Percentiles rank a stretch among this genome's conserved stretches.
phyloP scores from a whole-genome alignment of 2,888 invertebrate genomes.

The Hyppa rectilinea region DNA sequence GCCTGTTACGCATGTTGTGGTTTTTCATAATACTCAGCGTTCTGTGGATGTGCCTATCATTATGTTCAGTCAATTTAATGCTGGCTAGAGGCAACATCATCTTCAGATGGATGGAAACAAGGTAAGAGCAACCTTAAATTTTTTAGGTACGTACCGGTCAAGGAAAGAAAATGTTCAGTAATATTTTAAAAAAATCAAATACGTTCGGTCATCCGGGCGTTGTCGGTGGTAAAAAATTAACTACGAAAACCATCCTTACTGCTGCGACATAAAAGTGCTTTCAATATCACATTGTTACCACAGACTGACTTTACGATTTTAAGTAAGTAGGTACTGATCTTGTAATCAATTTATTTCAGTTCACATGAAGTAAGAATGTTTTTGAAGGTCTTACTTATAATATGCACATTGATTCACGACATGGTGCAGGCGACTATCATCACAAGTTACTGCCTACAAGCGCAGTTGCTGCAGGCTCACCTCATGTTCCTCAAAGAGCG shows the following conservation, averaged over 20 bases:
- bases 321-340: not conserved
- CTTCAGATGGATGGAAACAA: slow-evolving; percentile 92
- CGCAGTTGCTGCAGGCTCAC: slow-evolving; percentile 94
- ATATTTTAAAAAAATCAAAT: not conserved
- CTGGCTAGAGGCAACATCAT: slow-evolving; percentile 91
- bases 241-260: not conserved
- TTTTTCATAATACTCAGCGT: slow-evolving; percentile 93
- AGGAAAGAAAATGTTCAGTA: not conserved
- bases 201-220: not conserved
- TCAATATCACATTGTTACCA: not conserved
- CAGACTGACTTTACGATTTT: not conserved
- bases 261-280: not conserved
- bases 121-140: slow-evolving; percentile 78
- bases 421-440: slow-evolving; percentile 95
- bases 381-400: slow-evolving; percentile 91
- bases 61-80: slow-evolving; percentile 92
- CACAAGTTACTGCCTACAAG: slow-evolving; percentile 95
- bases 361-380: slow-evolving; percentile 85
- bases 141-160: not conserved
- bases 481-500: slow-evolving; percentile 93
- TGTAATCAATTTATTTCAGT: slow-evolving; percentile 76
- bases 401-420: slow-evolving; percentile 94
- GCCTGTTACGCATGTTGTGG: slow-evolving; percentile 93
- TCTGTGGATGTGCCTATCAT: slow-evolving; percentile 93
- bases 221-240: not conserved